phyloP scores from a whole-genome alignment of 2,797 vertebrate genomes.

The Sebastolobus alascanus region DNA sequence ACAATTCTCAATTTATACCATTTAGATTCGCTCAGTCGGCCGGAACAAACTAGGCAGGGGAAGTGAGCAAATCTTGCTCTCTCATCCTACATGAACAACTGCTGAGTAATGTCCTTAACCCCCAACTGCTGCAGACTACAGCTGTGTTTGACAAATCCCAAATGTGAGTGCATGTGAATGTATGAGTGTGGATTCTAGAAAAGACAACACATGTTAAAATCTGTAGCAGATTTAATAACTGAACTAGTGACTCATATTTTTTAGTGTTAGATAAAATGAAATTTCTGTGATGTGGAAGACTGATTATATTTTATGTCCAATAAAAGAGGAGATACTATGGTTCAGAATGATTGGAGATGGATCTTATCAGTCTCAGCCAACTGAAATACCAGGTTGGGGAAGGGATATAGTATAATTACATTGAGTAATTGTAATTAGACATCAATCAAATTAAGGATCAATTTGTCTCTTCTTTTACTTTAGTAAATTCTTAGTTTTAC shows the following conservation, averaged over 20 bases:
- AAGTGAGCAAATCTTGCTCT: conserved; percentile 47
- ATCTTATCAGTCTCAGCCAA: neutral
- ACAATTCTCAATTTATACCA: conserved; percentile 51
- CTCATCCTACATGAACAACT: conserved; percentile 49
- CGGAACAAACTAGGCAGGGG: conserved; percentile 15
- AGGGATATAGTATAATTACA: neutral
- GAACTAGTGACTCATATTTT: neutral
- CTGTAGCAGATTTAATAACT: neutral
- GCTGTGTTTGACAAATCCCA: conserved; percentile 24
- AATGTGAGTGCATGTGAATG: conserved; percentile 11
- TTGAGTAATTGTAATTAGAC: neutral
- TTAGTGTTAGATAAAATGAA: neutral
- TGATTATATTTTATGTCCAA: neutral
- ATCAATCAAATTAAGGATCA: neutral
- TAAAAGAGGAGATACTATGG: neutral
- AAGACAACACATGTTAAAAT: neutral
- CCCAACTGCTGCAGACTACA: conserved; percentile 27
- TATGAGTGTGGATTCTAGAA: neutral
- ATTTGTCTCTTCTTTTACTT: neutral
- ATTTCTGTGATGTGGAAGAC: neutral
- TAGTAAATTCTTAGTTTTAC: neutral
- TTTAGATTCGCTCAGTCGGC: conserved; percentile 45
- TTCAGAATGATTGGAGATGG: neutral
- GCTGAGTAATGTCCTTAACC: conserved; percentile 47
- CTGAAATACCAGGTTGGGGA: neutral